Percentiles rank a stretch among this genome's conserved stretches.
Conservation (phyloP, 92 coral and sea anemone species). For the Scolanthus callimorphus region DNA sequence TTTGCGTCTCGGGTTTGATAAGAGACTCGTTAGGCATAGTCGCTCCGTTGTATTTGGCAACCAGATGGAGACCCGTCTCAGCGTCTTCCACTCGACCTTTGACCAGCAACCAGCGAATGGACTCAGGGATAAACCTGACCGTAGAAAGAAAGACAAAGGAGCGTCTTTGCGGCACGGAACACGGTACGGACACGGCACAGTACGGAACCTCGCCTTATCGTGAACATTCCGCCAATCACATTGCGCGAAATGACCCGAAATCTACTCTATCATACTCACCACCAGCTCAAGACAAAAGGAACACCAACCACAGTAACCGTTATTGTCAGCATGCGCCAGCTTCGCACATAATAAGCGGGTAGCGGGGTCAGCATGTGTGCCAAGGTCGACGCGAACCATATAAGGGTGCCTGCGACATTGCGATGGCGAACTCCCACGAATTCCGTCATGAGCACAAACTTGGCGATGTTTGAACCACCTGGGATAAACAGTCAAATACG, state of each 20-base stretch:
- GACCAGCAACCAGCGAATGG: no score
- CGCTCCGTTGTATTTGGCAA: slow-evolving; percentile 37
- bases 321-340: slow-evolving; percentile 59
- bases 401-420: slow-evolving; percentile 36
- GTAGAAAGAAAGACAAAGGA: no score
- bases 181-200: no score
- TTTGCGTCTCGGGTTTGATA: slow-evolving; percentile 6
- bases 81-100: slow-evolving; percentile 34
- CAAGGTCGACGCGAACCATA: slow-evolving; percentile 57
- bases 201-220: no score
- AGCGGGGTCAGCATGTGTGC: slow-evolving; percentile 44
- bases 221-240: no score
- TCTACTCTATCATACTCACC: slow-evolving; percentile 24
- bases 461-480: slow-evolving; percentile 75
- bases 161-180: no score
- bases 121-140: no score
- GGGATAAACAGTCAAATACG: not conserved
- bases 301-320: slow-evolving; percentile 40
- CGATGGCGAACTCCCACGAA: slow-evolving; percentile 63
- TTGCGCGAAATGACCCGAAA: not conserved
- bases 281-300: slow-evolving; percentile 39
- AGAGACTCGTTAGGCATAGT: slow-evolving; percentile 24
- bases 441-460: slow-evolving; percentile 63
- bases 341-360: slow-evolving; percentile 65
- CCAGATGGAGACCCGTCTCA: slow-evolving; percentile 6